These are phyloP conservation scores for Gobio occitaniae DNA, from an alignment of 2,797 vertebrate genomes.

Conservation along the genomic window DNA sequence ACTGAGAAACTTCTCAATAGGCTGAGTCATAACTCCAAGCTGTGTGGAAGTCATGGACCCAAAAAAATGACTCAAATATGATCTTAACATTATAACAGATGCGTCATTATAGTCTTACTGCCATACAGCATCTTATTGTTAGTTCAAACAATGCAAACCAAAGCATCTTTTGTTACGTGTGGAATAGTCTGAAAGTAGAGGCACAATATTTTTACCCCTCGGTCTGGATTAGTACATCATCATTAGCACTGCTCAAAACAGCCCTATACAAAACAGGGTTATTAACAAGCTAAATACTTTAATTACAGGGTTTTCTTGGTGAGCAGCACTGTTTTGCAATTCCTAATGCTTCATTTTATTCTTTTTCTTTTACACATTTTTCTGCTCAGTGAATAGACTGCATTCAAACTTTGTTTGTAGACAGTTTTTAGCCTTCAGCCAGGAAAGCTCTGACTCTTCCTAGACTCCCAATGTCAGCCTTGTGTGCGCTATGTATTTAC, in stretches of 20 bases:
- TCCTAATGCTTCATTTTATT: neutral
- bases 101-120: neutral
- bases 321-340: neutral
- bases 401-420: neutral
- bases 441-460: neutral
- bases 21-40: neutral
- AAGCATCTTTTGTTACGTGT: constrained; percentile 4
- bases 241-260: neutral
- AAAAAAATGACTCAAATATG: neutral
- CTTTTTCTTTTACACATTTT: neutral
- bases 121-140: neutral
- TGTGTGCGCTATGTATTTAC: neutral
- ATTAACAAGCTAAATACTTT: neutral
- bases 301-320: neutral
- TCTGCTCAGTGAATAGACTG: neutral
- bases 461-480: neutral
- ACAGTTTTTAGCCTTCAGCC: neutral
- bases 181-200: neutral
- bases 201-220: neutral
- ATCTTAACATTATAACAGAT: neutral
- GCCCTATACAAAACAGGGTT: neutral
- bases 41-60: neutral
- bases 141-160: constrained; percentile 1
- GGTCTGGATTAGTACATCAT: neutral
- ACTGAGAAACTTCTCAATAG: neutral